Base-by-base conservation (phyloP, 2,113 vertebrate genomes). In the Orycteropus afer region DNA sequence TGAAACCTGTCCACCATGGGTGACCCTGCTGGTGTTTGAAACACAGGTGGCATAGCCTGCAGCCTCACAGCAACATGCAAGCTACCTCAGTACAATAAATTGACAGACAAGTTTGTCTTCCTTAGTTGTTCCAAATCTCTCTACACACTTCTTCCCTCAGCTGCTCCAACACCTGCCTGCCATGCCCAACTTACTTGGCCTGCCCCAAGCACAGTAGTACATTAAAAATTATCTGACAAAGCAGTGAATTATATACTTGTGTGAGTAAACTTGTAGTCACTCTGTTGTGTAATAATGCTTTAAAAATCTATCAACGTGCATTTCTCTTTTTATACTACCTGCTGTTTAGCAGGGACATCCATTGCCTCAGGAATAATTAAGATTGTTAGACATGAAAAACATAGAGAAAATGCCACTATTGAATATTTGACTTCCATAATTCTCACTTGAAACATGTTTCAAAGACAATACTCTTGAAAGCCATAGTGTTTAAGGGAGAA, bases 381-480 rank as follows among this genome's bases (percentile, higher is more conserved):
- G 61, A 73, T 71, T 92, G 85, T 83, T 89, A 79, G 55, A 76
- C 55, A n/a, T 85, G 69, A 57, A 81, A 90, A 65, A 89, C 25
- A 47, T 1, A 77, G 71, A 67, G 71, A 93, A 92, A 90, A 85
- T 96, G 95, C 83, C 94, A 57, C 65, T 95, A 10, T 86, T 86
- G 74, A 11, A 55, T 45, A 92, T 97, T 91, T 97, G 96, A 95
- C 96, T 97, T 97, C 90, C 94, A 97, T 95, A 96, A 86, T 15
- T 95, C 92, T 92, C 97, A 92, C 90, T 90, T 86, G 92, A 95
- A 95, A 88, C 85, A 78, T 80, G 67, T 95, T 97, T 97, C 97
- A 97, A 97, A 97, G 96, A 92, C 88, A 97, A 88, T 76, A 32
- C 69, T 91, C 85, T 90, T 94, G 78, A 97, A 97, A 97, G 96